Conservation (phyloP, 2,797 vertebrate genomes). For the Lemur catta region DNA sequence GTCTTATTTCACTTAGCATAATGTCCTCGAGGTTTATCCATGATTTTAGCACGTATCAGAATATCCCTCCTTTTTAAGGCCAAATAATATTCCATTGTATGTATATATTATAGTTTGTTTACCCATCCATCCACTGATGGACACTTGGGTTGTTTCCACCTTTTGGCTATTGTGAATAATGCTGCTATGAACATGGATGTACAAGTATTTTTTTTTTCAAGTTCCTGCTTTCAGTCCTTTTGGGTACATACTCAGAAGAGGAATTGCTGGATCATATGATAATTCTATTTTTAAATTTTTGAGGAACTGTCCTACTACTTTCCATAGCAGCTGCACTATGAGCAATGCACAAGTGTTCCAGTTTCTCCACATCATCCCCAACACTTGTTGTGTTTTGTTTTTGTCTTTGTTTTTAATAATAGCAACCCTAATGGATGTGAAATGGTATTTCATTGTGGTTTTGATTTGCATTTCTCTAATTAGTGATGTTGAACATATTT, state of each 20-base stretch:
- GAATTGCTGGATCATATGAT: background rate
- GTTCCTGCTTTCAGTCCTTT: constrained; percentile 15
- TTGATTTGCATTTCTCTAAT: constrained; percentile 35
- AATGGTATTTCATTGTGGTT: background rate
- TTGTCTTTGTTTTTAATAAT: background rate
- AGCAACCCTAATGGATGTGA: background rate
- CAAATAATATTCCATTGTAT: background rate
- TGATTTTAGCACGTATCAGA: background rate
- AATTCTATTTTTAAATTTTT: background rate
- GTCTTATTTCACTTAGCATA: background rate
- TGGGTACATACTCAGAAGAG: background rate
- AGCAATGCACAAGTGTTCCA: background rate
- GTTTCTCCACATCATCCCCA: background rate
- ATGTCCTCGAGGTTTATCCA: background rate
- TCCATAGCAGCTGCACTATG: background rate
- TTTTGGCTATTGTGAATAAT: constrained; percentile 17
- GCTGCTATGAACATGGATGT: background rate
- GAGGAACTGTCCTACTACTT: background rate
- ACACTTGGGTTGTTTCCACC: background rate
- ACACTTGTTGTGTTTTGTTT: background rate
- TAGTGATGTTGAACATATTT: constrained; percentile 14
- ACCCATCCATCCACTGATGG: background rate
- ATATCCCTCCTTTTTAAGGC: constrained; percentile 27
- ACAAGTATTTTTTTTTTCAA: background rate
- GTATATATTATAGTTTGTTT: background rate